phyloP scores from a whole-genome alignment of 2,888 invertebrate species.

The Philereme transversata region DNA sequence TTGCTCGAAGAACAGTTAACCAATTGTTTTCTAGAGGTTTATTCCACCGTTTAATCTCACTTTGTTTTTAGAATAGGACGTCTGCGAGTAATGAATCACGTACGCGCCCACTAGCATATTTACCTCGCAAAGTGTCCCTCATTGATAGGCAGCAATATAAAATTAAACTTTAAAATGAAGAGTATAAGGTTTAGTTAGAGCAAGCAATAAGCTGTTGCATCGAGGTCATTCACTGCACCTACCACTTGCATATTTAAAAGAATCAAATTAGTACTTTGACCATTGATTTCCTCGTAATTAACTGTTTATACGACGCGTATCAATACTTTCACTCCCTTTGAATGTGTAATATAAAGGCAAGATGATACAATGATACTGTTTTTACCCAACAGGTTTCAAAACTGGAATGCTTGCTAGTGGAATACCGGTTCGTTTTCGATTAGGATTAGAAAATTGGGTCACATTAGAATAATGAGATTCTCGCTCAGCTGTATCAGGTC shows the following conservation, averaged over 20 bases:
- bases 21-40: slow-evolving; percentile 6
- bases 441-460: slow-evolving; percentile 59
- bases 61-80: slow-evolving; percentile 51
- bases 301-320: background rate
- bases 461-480: slow-evolving; percentile 47
- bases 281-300: background rate
- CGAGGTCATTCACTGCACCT: slow-evolving; percentile 67
- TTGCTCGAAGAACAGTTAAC: slow-evolving; percentile 6
- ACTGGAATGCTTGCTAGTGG: slow-evolving; percentile 27
- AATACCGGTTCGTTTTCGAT: slow-evolving; percentile 41
- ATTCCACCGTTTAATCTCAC: slow-evolving; percentile 4
- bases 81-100: slow-evolving; percentile 70
- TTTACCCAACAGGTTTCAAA: slow-evolving; percentile 45
- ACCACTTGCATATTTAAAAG: slow-evolving; percentile 28
- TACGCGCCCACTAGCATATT: slow-evolving; percentile 68
- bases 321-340: slow-evolving; percentile 37
- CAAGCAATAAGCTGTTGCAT: slow-evolving; percentile 41
- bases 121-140: slow-evolving; percentile 60
- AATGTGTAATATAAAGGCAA: slow-evolving; percentile 32
- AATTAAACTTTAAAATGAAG: slow-evolving; percentile 44
- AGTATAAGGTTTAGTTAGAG: slow-evolving; percentile 41
- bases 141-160: slow-evolving; percentile 11
- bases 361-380: slow-evolving; percentile 41
- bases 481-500: slow-evolving; percentile 48
- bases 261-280: background rate